These are phyloP conservation scores for Onychostruthus taczanowskii DNA, from an alignment of 2,113 vertebrate genomes.

Conservation along the genomic window DNA sequence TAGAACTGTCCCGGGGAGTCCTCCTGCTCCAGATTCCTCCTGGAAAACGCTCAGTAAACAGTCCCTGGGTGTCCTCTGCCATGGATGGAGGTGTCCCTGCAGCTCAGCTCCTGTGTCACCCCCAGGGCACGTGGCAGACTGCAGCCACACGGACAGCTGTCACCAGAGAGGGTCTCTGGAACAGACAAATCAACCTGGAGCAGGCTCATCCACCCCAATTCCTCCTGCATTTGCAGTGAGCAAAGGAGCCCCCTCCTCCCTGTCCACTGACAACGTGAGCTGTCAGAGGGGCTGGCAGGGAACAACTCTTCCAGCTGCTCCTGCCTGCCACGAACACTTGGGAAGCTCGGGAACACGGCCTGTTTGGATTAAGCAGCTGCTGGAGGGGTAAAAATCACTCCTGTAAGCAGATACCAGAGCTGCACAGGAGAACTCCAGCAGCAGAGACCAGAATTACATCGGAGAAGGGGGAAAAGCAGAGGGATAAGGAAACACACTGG, in stretches of 20 bases:
- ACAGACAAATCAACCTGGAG: fast-evolving
- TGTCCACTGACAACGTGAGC: neutral
- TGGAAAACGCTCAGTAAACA: neutral
- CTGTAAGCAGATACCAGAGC: neutral
- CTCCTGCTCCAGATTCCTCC: neutral
- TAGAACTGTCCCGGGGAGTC: neutral
- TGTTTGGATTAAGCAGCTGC: neutral
- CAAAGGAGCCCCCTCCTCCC: neutral
- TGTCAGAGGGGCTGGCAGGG: neutral
- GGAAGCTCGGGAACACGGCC: neutral
- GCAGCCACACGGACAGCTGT: fast-evolving
- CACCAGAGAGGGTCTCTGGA: fast-evolving
- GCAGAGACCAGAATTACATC: neutral
- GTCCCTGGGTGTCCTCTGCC: neutral
- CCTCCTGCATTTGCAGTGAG: neutral
- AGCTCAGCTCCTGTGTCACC: fast-evolving
- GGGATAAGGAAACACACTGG: neutral
- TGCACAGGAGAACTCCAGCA: neutral
- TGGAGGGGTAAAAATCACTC: neutral
- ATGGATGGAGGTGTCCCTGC: fast-evolving
- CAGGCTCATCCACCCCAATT: fast-evolving
- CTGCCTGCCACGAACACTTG: neutral
- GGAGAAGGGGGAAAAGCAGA: fast-evolving
- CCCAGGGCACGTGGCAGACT: fast-evolving
- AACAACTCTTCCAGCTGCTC: neutral